A percentile compares a stretch with the other conserved stretches of the same genome.
Conservation (phyloP, 30 jellyfish, hydroid and myxozoan species). For the Hydra vulgaris region DNA sequence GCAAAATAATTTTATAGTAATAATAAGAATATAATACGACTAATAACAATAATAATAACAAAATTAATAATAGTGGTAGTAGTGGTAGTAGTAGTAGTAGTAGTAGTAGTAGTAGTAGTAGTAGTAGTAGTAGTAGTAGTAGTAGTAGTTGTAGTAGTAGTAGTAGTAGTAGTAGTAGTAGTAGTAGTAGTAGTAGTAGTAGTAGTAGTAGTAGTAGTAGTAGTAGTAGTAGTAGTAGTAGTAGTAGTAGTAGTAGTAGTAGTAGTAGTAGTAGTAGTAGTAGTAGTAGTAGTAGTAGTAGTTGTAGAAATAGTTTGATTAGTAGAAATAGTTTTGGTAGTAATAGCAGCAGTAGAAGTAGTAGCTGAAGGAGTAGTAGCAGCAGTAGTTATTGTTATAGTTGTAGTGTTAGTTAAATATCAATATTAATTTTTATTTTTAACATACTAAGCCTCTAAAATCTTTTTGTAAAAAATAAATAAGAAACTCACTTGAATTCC, state of each 20-base stretch:
- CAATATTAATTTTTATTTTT: no score
- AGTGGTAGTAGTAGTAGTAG: no score
- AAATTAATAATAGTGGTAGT: no score
- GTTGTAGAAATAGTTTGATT: not conserved
- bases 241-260: slow-evolving; percentile 9
- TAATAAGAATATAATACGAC: no score
- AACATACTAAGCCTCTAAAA: no score
- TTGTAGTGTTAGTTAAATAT: no score
- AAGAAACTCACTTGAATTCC: no score
- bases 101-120: slow-evolving; percentile 5
- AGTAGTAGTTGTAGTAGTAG: slow-evolving; percentile 2
- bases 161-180: slow-evolving; percentile 7
- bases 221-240: slow-evolving; percentile 5
- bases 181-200: slow-evolving; percentile 5
- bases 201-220: slow-evolving; percentile 8
- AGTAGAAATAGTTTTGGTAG: slow-evolving; percentile 1
- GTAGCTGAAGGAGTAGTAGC: no score
- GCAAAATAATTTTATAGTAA: no score
- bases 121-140: not conserved
- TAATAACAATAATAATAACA: no score
- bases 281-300: slow-evolving; percentile 2
- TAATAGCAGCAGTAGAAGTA: not conserved
- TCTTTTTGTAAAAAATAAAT: no score
- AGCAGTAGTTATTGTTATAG: no score
- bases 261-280: slow-evolving; percentile 7